Evolutionary conservation across 2,888 invertebrate genomes (phyloP).

Genomic region (Gymnocheta viridis): DNA sequence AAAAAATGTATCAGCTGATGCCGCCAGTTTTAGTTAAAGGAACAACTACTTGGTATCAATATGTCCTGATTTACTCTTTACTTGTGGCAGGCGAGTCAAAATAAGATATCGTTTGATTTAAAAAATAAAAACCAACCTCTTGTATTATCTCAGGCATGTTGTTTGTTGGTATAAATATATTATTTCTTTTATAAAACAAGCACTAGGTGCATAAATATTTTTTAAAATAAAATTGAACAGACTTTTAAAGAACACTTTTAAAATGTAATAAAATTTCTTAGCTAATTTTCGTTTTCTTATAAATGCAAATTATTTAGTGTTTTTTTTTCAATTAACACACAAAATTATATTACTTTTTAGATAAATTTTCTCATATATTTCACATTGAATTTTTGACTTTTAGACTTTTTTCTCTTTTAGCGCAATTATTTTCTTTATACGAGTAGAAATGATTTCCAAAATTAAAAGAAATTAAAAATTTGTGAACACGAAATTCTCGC

Average conservation of each 20-base stretch:
- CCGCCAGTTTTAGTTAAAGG: no score
- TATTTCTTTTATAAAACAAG: conserved; percentile 5
- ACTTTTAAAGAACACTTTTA: conserved; percentile 46
- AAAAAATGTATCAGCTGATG: no score
- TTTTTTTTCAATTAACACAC: background rate
- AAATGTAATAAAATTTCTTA: conserved; percentile 6
- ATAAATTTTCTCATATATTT: conserved; percentile 30
- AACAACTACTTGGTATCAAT: no score
- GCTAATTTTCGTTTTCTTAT: conserved; percentile 14
- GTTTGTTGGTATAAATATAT: conserved; percentile 1
- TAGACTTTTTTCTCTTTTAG: conserved; percentile 26
- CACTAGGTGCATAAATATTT: background rate
- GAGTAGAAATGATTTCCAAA: conserved; percentile 36
- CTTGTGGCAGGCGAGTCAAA: no score
- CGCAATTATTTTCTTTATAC: background rate
- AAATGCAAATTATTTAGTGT: conserved; percentile 55
- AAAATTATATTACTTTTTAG: conserved; percentile 8
- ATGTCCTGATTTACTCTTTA: no score
- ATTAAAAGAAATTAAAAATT: conserved; percentile 1
- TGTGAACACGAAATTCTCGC: conserved; percentile 13
- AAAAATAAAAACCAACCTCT: conserved; percentile 51
- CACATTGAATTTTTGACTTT: conserved; percentile 46
- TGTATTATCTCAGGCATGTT: conserved; percentile 48
- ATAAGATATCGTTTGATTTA: no score
- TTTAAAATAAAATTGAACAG: conserved; percentile 29